phyloP scores from a whole-genome alignment of 2,797 vertebrate genomes.

The Sarcoramphus papa region DNA sequence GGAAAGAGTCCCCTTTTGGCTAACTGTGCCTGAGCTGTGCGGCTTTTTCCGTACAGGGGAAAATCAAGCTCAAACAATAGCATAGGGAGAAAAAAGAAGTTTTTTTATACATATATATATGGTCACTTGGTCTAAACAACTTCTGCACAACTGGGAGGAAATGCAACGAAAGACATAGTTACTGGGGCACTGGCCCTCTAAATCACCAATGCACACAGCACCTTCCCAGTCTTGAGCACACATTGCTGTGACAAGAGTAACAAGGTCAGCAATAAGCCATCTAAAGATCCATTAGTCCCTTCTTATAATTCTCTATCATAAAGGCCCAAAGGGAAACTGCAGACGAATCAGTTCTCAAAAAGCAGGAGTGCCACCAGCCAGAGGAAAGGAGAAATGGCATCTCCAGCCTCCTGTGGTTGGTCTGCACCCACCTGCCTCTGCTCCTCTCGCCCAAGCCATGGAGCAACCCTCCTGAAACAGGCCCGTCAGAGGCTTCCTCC shows the following conservation, averaged over 20 bases:
- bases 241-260: background rate
- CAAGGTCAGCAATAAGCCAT: background rate
- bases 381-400: background rate
- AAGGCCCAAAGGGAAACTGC: background rate
- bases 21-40: background rate
- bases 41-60: background rate
- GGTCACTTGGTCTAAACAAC: background rate
- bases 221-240: background rate
- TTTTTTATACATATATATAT: background rate
- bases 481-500: background rate
- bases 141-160: background rate
- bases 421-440: background rate
- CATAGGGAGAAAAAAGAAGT: background rate
- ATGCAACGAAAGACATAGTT: background rate
- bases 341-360: background rate
- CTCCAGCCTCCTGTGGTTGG: background rate
- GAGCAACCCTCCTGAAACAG: background rate
- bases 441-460: background rate
- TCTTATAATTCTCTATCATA: background rate
- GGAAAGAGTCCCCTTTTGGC: background rate
- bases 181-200: background rate
- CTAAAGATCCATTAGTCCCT: background rate
- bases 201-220: background rate
- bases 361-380: background rate
- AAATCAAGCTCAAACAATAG: background rate